Evolutionary conservation across 2,888 invertebrate species (phyloP).

Genomic region (Pyrrhia umbra): DNA sequence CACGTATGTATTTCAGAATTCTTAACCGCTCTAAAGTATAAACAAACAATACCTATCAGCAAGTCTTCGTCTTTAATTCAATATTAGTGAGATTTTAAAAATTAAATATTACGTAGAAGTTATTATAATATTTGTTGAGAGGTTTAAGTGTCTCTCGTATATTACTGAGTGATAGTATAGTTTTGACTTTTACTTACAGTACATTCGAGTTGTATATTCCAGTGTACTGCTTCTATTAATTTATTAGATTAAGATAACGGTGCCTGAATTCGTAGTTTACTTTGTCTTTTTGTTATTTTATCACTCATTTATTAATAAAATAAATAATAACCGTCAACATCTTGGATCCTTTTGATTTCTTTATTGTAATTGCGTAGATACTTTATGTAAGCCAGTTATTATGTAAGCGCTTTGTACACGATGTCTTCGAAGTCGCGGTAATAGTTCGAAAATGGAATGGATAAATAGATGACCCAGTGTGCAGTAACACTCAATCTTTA

Average conservation of each 20-base stretch:
- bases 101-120: slow-evolving; percentile 59
- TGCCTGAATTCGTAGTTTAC: slow-evolving; percentile 79
- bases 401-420: slow-evolving; percentile 35
- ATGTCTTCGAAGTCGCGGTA: slow-evolving; percentile 16
- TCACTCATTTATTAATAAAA: slow-evolving; percentile 69
- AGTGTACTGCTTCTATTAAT: slow-evolving; percentile 45
- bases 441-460: slow-evolving; percentile 13
- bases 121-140: slow-evolving; percentile 60
- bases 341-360: slow-evolving; percentile 37
- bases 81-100: slow-evolving; percentile 68
- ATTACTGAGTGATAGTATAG: slow-evolving; percentile 26
- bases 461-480: slow-evolving; percentile 27
- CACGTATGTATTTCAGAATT: slow-evolving; percentile 31
- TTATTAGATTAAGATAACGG: slow-evolving; percentile 84
- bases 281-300: slow-evolving; percentile 64
- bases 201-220: slow-evolving; percentile 32
- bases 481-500: slow-evolving; percentile 10
- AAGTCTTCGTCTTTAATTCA: slow-evolving; percentile 62
- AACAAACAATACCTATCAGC: slow-evolving; percentile 50
- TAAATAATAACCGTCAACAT: slow-evolving; percentile 60
- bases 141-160: slow-evolving; percentile 40
- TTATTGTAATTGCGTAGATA: slow-evolving; percentile 30
- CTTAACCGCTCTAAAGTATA: slow-evolving; percentile 29
- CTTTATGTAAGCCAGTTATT: slow-evolving; percentile 25
- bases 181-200: slow-evolving; percentile 34